phyloP scores from a whole-genome alignment of 2,888 invertebrate species.

The Oscheius sp. region DNA sequence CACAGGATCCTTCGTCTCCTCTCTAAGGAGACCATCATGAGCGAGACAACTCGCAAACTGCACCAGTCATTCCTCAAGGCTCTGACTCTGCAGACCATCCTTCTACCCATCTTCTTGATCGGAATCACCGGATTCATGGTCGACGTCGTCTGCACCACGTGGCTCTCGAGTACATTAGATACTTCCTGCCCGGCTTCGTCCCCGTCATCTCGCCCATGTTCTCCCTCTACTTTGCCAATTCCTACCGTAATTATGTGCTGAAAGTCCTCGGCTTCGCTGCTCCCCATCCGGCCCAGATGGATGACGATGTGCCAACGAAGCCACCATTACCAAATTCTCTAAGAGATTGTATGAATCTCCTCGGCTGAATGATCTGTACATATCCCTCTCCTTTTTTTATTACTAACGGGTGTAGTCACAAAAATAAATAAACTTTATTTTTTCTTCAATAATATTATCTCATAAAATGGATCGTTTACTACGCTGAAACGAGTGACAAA shows the following conservation, averaged over 20 bases:
- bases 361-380: constrained; percentile 33
- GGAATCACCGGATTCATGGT: not conserved
- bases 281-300: too few species aligned
- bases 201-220: constrained; percentile 6
- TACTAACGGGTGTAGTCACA: not conserved
- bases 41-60: not conserved
- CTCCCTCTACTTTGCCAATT: not conserved
- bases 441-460: constrained; percentile 1
- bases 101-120: not conserved
- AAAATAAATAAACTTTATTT: constrained; percentile 18
- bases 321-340: constrained; percentile 19
- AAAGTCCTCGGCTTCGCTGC: not conserved
- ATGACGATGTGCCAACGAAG: constrained; percentile 28
- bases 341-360: constrained; percentile 44
- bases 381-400: not conserved
- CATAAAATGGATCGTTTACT: not conserved
- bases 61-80: constrained; percentile 1
- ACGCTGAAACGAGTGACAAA: too few species aligned
- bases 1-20: not conserved
- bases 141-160: not conserved
- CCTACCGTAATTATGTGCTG: not conserved
- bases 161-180: not conserved
- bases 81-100: not conserved
- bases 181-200: not conserved
- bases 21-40: not conserved